phyloP scores from a whole-genome alignment of 2,888 invertebrate species.

The Arge pagana region DNA sequence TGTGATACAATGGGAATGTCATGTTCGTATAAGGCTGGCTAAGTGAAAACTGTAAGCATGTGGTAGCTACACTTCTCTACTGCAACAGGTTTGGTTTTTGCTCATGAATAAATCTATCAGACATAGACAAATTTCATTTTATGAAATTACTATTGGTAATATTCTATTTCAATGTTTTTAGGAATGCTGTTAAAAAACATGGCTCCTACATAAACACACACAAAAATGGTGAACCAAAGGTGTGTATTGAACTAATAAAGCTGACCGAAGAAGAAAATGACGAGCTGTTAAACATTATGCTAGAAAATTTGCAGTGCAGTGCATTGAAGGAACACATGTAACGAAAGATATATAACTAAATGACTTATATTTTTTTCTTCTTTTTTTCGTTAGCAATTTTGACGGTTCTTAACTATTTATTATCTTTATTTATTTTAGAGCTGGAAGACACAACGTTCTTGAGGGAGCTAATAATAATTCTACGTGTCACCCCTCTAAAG shows the following conservation, averaged over 20 bases:
- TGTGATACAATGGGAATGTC: background rate
- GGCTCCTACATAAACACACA: background rate
- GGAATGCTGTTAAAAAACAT: background rate
- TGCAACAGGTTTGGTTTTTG: background rate
- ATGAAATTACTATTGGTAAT: background rate
- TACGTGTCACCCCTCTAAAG: background rate
- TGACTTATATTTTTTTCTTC: background rate
- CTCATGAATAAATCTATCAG: no score
- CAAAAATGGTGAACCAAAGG: background rate
- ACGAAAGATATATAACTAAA: background rate
- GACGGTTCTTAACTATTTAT: background rate
- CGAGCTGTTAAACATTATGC: background rate
- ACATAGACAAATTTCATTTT: background rate
- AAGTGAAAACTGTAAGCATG: background rate
- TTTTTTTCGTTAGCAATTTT: background rate
- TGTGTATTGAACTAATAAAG: background rate
- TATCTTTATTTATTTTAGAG: background rate
- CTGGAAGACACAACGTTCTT: conserved; percentile 1
- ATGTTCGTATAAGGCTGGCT: conserved; percentile 2
- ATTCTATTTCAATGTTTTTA: background rate
- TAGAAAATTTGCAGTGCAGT: background rate
- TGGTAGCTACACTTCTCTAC: background rate
- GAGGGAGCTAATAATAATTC: background rate
- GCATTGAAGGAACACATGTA: conserved; percentile 4
- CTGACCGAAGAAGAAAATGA: conserved; percentile 6